phyloP scores from a whole-genome alignment of 2,888 invertebrate species.

The Stegana nigrithorax region DNA sequence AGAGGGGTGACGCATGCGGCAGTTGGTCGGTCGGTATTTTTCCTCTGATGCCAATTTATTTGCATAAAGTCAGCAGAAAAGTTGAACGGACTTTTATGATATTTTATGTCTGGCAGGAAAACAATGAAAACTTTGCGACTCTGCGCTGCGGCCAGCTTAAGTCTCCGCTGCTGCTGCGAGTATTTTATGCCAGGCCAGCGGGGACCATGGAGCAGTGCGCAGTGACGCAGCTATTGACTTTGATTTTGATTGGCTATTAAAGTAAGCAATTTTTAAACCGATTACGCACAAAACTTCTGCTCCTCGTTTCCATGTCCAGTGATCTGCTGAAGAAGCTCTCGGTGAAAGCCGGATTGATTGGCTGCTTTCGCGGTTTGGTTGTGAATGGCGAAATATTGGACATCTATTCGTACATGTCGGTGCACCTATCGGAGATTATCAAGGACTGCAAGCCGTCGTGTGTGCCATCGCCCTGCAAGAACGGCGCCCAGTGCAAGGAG shows the following conservation, averaged over 20 bases:
- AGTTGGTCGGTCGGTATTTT: no score
- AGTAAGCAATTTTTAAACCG: no score
- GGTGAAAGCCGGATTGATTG: conserved; percentile 89
- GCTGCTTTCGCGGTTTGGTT: conserved; percentile 91
- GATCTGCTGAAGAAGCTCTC: conserved; percentile 85
- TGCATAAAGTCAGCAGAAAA: conserved; percentile 45
- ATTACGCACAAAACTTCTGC: no score
- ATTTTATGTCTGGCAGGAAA: no score
- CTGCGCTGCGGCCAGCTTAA: no score
- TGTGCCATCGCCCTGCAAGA: conserved; percentile 92
- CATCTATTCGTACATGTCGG: conserved; percentile 92
- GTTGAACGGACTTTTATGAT: conserved; percentile 19
- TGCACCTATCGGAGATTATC: conserved; percentile 90
- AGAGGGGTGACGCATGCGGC: background rate
- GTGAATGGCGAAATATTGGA: conserved; percentile 92
- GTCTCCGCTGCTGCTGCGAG: no score
- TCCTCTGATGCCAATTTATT: no score
- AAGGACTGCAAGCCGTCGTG: conserved; percentile 95
- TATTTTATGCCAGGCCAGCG: no score
- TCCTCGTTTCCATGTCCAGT: conserved; percentile 67
- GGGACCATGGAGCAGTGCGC: no score
- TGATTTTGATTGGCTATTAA: no score
- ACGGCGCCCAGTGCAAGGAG: conserved; percentile 90
- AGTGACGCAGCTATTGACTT: no score
- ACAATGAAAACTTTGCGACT: no score